Conservation (phyloP, 2,888 invertebrate species). For the Agrenia bidenticulata region DNA sequence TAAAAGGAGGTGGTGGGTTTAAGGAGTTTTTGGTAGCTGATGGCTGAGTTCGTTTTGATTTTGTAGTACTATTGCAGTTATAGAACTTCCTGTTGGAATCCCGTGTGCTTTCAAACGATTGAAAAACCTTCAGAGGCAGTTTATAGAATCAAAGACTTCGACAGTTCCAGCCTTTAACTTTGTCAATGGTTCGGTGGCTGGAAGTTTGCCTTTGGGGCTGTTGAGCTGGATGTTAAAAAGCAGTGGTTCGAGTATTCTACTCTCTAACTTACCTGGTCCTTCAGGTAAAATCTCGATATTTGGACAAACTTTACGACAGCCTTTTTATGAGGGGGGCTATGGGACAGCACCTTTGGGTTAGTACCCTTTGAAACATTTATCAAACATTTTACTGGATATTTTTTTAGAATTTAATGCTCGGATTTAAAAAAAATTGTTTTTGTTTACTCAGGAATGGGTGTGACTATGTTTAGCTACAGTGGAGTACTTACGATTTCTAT, state of each 20-base stretch:
- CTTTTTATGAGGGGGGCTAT: constrained; percentile 12
- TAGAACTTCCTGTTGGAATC: not conserved
- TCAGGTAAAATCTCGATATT: not conserved
- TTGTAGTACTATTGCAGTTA: not conserved
- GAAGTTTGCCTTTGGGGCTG: not conserved
- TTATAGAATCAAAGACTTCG: constrained; percentile 5
- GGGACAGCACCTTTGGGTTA: not conserved
- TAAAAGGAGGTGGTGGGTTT: too few relatives aligned
- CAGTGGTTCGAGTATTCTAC: not conserved
- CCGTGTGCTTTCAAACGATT: not conserved
- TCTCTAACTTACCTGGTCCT: constrained; percentile 15
- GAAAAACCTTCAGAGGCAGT: not conserved
- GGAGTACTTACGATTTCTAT: not conserved
- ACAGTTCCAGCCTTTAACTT: constrained; percentile 6
- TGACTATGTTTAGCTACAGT: constrained; percentile 6
- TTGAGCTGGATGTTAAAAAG: not conserved
- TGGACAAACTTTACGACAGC: not conserved
- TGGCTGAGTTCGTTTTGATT: too few relatives aligned
- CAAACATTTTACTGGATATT: too few relatives aligned
- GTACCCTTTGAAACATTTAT: too few relatives aligned
- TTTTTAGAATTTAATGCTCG: too few relatives aligned
- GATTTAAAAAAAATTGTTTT: too few relatives aligned
- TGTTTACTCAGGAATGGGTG: constrained; percentile 17
- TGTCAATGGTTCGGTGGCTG: not conserved
- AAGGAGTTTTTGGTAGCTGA: too few relatives aligned